These are phyloP conservation scores for Pachydiplax longipennis DNA, from an alignment of 2,888 invertebrate genomes.

Conservation along the genomic window DNA sequence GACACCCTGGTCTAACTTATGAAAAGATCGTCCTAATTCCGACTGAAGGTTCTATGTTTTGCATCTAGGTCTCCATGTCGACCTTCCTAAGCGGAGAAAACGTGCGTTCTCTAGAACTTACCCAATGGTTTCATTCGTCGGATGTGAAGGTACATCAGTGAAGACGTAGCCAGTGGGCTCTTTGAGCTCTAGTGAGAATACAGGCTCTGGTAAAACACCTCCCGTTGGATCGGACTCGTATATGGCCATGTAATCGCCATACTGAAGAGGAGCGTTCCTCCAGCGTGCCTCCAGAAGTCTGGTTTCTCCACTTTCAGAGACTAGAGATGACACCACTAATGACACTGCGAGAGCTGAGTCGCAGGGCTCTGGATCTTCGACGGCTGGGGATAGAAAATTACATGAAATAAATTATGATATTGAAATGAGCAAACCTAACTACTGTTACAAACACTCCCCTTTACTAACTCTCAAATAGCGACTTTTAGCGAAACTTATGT, in stretches of 20 bases:
- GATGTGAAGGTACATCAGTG: background rate
- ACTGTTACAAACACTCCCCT: too few relatives aligned
- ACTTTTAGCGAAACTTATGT: too few relatives aligned
- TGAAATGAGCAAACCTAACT: background rate
- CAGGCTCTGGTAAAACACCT: constrained; percentile 25
- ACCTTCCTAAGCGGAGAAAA: background rate
- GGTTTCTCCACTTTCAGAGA: background rate
- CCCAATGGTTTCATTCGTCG: background rate
- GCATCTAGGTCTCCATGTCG: too few relatives aligned
- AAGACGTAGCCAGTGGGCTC: background rate
- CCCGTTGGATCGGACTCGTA: constrained; percentile 55
- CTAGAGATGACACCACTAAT: background rate
- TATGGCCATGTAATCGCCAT: constrained; percentile 56
- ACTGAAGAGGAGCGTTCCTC: constrained; percentile 47
- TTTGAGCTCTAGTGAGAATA: background rate
- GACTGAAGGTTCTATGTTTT: too few relatives aligned
- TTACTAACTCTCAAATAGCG: too few relatives aligned
- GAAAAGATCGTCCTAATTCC: too few relatives aligned
- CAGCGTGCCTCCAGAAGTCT: constrained; percentile 49
- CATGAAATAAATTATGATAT: background rate
- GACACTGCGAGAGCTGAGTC: background rate
- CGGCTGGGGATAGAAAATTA: background rate
- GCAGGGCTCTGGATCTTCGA: background rate
- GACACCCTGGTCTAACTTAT: too few relatives aligned
- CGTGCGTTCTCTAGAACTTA: background rate